Conservation (phyloP, 2,797 vertebrate genomes). For the Alauda arvensis region DNA sequence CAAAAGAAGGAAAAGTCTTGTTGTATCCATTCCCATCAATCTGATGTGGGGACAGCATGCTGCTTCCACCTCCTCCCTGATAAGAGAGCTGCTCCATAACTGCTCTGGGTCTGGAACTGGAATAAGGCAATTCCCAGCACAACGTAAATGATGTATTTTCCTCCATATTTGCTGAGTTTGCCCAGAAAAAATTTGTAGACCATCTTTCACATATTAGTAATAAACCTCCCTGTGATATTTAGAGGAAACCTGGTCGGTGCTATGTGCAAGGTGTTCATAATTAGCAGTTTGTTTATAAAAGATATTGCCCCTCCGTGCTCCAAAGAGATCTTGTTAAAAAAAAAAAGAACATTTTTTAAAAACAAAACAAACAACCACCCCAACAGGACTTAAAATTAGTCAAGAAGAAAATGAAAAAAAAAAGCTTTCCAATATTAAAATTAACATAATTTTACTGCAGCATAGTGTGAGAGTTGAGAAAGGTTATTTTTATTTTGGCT, state of each 20-base stretch:
- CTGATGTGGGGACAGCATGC: background rate
- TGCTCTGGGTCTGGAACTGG: background rate
- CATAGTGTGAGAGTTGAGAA: background rate
- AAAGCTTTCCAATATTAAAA: background rate
- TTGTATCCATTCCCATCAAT: background rate
- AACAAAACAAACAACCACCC: fast-evolving
- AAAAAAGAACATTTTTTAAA: background rate
- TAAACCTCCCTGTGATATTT: background rate
- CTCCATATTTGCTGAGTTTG: background rate
- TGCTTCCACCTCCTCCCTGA: background rate
- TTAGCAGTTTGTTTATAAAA: background rate
- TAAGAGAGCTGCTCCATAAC: background rate
- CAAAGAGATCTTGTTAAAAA: background rate
- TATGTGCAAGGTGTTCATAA: background rate
- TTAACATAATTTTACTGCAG: background rate
- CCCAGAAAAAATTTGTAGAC: background rate
- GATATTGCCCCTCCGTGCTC: background rate
- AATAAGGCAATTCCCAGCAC: background rate
- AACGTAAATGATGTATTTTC: background rate
- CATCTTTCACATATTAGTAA: background rate
- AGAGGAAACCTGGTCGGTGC: background rate
- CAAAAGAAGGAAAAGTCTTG: background rate
- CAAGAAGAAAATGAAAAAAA: background rate
- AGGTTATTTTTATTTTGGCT: background rate
- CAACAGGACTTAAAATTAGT: background rate